These are phyloP conservation scores for Taphrorychus bicolor DNA, from an alignment of 2,888 invertebrate species.

Conservation along the genomic window DNA sequence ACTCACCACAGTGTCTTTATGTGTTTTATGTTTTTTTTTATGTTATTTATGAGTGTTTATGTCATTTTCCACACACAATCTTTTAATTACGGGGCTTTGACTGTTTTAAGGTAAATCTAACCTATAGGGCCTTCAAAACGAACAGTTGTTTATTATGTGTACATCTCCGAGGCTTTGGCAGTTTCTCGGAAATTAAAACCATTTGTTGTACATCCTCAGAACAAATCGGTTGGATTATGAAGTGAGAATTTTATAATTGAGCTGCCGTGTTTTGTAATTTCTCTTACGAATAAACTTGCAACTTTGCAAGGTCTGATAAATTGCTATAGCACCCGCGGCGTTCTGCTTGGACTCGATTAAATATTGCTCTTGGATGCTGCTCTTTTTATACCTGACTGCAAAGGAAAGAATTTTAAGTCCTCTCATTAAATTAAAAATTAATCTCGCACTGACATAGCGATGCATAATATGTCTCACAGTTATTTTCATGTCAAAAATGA, in stretches of 20 bases:
- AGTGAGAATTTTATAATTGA: neutral
- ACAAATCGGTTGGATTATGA: neutral
- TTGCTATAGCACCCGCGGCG: neutral
- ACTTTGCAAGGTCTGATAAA: neutral
- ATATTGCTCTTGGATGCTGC: neutral
- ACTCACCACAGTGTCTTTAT: too few species aligned
- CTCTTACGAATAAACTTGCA: neutral
- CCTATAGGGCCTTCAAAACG: too few species aligned
- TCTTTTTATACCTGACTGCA: neutral
- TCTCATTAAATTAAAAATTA: too few species aligned
- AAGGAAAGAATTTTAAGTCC: neutral
- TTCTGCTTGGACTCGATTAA: neutral
- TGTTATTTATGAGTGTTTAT: too few species aligned
- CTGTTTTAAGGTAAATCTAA: too few species aligned
- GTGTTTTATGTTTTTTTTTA: too few species aligned
- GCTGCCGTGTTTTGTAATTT: slow-evolving; percentile 1
- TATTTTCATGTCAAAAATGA: neutral
- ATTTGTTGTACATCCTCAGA: neutral
- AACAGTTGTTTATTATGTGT: too few species aligned
- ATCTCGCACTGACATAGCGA: too few species aligned
- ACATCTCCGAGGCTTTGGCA: too few species aligned
- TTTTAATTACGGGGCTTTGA: too few species aligned
- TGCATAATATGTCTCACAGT: neutral
- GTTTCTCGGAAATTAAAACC: neutral
- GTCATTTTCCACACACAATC: too few species aligned